Conservation (phyloP, 2,888 invertebrate species). For the Meiosimyza platycephala region DNA sequence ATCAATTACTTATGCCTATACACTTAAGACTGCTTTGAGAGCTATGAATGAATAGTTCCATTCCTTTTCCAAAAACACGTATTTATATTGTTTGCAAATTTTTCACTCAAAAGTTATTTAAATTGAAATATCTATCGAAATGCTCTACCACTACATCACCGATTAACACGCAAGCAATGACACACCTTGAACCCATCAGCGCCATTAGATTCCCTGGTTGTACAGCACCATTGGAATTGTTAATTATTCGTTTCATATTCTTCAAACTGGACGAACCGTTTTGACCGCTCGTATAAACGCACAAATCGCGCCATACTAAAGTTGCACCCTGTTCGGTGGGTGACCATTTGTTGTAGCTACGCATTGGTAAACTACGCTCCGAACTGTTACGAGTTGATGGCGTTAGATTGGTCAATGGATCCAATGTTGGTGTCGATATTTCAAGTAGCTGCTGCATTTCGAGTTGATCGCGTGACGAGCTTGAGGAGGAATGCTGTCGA, state of each 20-base stretch:
- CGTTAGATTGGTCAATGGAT: background rate
- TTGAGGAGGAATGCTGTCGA: background rate
- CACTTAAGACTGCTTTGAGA: too few relatives aligned
- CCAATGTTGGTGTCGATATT: background rate
- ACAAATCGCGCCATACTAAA: conserved; percentile 83
- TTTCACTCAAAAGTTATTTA: too few relatives aligned
- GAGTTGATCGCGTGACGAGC: conserved; percentile 25
- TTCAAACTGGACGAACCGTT: conserved; percentile 62
- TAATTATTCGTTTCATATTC: conserved; percentile 79
- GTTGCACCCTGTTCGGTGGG: conserved; percentile 76
- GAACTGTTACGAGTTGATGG: conserved; percentile 61
- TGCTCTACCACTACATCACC: too few relatives aligned
- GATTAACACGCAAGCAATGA: background rate
- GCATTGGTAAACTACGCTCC: conserved; percentile 61
- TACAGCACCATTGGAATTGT: conserved; percentile 85
- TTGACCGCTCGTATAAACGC: conserved; percentile 72
- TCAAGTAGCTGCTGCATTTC: conserved; percentile 26
- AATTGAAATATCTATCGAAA: too few relatives aligned
- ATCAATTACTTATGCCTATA: too few relatives aligned
- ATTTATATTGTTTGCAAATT: too few relatives aligned
- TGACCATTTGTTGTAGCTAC: conserved; percentile 70
- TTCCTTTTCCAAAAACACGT: too few relatives aligned
- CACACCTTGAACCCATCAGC: conserved; percentile 86
- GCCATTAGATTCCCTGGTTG: conserved; percentile 85
- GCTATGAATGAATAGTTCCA: too few relatives aligned